Evolutionary conservation across 1,140 invertebrate genomes (phyloP), one percentile per base, ranked within the genome.

Genomic region (Leptopilina clavipes): DNA sequence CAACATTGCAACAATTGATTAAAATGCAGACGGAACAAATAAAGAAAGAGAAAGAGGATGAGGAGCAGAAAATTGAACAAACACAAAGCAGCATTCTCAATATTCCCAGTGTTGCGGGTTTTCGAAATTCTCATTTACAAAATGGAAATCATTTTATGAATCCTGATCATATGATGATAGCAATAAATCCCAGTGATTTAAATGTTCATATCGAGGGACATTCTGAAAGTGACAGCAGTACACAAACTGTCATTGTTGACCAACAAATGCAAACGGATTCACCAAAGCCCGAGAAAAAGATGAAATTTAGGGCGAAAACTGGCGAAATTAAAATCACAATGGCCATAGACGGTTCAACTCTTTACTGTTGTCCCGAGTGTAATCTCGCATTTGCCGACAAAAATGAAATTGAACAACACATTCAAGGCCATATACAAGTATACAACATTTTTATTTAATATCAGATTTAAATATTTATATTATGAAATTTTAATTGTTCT

Each of bases 281-380:
- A 14, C 82, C 87, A 1, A 91, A 90, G 75, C 85, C 82, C 0
- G 90, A 90, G 45, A 90, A 89, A 22, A 91, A 90, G 54, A 88
- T 86, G 81, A 90, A 89, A 80, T 91, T 90, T 52, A 84, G 89
- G n/a, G 87, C 90, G 17, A 90, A 90, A 86, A 87, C 87, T 5
- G 89, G 90, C 0, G 90, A 91, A 70, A 90, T 91, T 22, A 90
- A 91, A 79, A 85, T 91, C 6, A 89, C 86, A 7, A 81, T 90
- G 19, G 86, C 83, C 1, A 74, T 88, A 2, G 89, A 91, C 76
- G 91, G 91, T 7, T 87, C 86, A 0, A 88, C 87, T 7, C 74
- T 91, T 17, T 91, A 89, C 70, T 91, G 88, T 74, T 91, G 91
- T 79, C 90, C 91, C 0, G 90, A 91, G 76, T 91, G 91, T 56